Percentiles rank a stretch among this genome's conserved stretches.
These are phyloP conservation scores for Podarcis muralis DNA, from an alignment of 2,113 vertebrate species.

Conservation along the genomic window DNA sequence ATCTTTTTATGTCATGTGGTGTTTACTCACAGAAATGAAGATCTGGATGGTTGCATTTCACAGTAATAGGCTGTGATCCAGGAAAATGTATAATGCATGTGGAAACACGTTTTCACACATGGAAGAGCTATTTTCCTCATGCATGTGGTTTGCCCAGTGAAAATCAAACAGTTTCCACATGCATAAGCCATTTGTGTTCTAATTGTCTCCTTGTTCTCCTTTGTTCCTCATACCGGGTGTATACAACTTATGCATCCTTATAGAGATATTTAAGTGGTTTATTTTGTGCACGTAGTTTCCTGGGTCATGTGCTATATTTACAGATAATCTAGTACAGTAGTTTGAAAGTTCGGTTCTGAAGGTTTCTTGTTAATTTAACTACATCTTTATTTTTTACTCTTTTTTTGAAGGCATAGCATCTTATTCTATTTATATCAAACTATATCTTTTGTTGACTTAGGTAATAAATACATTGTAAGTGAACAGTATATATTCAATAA, in stretches of 20 bases:
- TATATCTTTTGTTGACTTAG: background rate
- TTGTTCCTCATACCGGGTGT: background rate
- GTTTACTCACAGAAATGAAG: background rate
- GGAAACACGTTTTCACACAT: background rate
- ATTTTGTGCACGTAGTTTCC: background rate
- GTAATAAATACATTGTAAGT: background rate
- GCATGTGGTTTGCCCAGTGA: background rate
- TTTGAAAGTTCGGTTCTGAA: background rate
- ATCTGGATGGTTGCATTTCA: background rate
- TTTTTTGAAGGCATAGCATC: background rate
- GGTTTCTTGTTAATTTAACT: background rate
- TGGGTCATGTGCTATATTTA: background rate
- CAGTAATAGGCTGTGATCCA: background rate
- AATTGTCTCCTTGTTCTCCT: background rate
- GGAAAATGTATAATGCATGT: background rate
- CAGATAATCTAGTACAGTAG: background rate
- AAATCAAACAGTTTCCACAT: background rate
- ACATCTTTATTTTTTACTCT: no score
- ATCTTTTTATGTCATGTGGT: background rate
- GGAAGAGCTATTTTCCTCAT: background rate
- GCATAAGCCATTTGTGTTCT: background rate
- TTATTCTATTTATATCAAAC: background rate
- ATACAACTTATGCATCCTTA: background rate
- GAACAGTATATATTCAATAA: background rate
- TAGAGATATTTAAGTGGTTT: background rate